Evolutionary conservation across 2,888 invertebrate species (phyloP).

Genomic region (Chloroclystis v-ata): DNA sequence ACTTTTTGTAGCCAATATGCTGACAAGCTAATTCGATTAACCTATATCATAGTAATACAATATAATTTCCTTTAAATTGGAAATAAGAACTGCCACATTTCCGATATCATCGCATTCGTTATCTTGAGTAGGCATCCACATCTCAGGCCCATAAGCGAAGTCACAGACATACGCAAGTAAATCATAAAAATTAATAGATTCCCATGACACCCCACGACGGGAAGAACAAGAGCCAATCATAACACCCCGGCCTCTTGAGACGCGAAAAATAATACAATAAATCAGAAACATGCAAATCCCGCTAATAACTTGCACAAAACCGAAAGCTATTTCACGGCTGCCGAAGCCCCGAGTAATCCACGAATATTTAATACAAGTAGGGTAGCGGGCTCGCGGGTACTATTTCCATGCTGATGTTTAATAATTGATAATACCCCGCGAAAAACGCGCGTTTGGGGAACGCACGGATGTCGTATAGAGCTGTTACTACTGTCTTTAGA

Average conservation of each 20-base stretch:
- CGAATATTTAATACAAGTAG: constrained; percentile 75
- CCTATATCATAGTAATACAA: no score
- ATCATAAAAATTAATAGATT: constrained; percentile 17
- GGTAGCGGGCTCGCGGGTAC: constrained; percentile 70
- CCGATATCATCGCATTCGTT: no score
- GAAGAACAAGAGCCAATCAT: constrained; percentile 37
- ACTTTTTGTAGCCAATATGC: no score
- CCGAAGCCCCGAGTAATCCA: constrained; percentile 63
- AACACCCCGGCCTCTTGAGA: constrained; percentile 32
- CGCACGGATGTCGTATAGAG: constrained; percentile 41
- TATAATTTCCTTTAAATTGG: no score
- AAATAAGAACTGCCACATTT: no score
- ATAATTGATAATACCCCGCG: constrained; percentile 78
- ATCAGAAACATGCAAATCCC: constrained; percentile 76
- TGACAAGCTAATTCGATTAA: no score
- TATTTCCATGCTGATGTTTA: constrained; percentile 78
- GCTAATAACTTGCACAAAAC: constrained; percentile 77
- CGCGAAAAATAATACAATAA: constrained; percentile 61
- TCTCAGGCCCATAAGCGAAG: neutral
- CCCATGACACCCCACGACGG: constrained; percentile 15
- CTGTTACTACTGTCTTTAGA: constrained; percentile 36
- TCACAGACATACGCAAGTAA: neutral
- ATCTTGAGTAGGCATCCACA: neutral
- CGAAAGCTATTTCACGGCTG: constrained; percentile 75
- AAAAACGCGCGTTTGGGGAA: constrained; percentile 67